Base-by-base conservation (phyloP, 2,797 vertebrate species). In the Peromyscus melanophrys region DNA sequence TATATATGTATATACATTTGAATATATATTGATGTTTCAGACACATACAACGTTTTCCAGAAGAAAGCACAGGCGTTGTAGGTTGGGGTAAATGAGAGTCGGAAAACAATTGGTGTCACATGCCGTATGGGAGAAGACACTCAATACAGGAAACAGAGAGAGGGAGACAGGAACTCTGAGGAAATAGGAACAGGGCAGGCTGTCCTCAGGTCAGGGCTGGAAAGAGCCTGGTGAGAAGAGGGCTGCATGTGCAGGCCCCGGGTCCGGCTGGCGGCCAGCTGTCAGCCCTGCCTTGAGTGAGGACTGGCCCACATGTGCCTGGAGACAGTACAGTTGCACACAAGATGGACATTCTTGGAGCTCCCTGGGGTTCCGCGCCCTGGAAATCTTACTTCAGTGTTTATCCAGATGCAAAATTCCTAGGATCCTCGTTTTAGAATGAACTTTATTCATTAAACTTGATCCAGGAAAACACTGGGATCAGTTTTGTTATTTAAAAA, bases 351-450 rank as follows among this genome's bases (percentile, higher is more conserved):
- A 11, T 61, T 71, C 59, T 57, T 77, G 89, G 49, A 63, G 17
- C 43, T 31, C 83, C 76, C 0, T 46, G 49, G 80, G 31, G 84
- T 97, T 61, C 67, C 46, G 0, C 67, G 23, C 85, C 82, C 94
- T 90, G 91, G 94, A 97, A 97, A 97, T 96, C 69, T 69, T 95
- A 97, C 81, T 98, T 98, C 97, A 98, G 83, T 97, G 95, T 86
- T 98, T 96, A 76, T 84, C 92, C 96, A 92, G 92, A 97, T 96
- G 92, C 75, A 92, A 76, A 69, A 92, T 97, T 96, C 61, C 83
- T 76, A 92, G 43, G 61, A 96, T 97, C 94, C 82, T 90, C 95
- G 40, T 81, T 94, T 96, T 97, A 96, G 94, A 98, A 85, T 95
- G 89, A 92, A 83, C 75, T 97, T 91, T 89, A 43, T 93, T 86